A percentile compares a stretch with the other conserved stretches of the same genome.
These are phyloP conservation scores for Conopomorpha cramerella DNA, from an alignment of 1,140 invertebrate species.

Conservation along the genomic window DNA sequence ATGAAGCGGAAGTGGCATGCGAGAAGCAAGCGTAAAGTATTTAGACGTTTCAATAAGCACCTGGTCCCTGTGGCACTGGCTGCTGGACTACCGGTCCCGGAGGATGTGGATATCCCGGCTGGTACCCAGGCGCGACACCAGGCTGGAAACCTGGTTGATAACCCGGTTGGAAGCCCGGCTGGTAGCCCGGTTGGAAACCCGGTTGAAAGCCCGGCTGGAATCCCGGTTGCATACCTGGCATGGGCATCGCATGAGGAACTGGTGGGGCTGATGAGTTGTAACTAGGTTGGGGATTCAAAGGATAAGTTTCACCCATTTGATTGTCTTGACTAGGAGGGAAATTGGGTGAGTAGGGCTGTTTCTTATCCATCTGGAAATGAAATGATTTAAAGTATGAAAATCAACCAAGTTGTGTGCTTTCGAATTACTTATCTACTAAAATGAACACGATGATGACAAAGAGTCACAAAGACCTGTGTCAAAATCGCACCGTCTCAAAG, in stretches of 20 bases:
- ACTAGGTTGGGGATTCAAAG: slow-evolving; percentile 25
- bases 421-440: too few relatives aligned
- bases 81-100: slow-evolving; percentile 39
- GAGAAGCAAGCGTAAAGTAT: too few relatives aligned
- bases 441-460: too few relatives aligned
- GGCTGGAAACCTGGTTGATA: slow-evolving; percentile 33
- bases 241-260: background rate
- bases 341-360: slow-evolving; percentile 42
- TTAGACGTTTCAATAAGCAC: too few relatives aligned
- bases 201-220: slow-evolving; percentile 31
- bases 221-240: slow-evolving; percentile 27
- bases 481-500: too few relatives aligned
- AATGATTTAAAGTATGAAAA: too few relatives aligned
- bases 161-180: slow-evolving; percentile 16
- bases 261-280: background rate
- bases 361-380: too few relatives aligned
- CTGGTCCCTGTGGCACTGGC: slow-evolving; percentile 25
- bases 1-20: too few relatives aligned
- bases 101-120: slow-evolving; percentile 19
- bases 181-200: slow-evolving; percentile 27
- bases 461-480: too few relatives aligned
- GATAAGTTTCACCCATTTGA: slow-evolving; percentile 17
- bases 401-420: too few relatives aligned
- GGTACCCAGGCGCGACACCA: too few relatives aligned
- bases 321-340: slow-evolving; percentile 35